phyloP scores from a whole-genome alignment of 2,113 vertebrate species.

The Phalacrocorax pelagicus region DNA sequence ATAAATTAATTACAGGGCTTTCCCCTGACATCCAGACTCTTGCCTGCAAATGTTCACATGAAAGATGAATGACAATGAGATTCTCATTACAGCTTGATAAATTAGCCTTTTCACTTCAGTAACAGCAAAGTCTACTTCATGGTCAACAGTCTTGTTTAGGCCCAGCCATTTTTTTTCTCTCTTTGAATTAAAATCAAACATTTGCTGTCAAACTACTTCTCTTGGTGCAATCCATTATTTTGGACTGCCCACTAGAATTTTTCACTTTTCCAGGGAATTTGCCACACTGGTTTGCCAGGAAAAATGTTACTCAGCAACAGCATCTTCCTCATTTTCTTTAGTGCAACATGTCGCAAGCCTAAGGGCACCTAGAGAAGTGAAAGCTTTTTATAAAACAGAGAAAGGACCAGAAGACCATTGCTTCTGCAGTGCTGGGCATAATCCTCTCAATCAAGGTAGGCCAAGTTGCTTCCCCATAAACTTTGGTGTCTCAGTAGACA shows the following conservation, averaged over 20 bases:
- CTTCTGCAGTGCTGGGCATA: not conserved
- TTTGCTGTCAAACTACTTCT: not conserved
- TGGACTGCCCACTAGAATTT: not conserved
- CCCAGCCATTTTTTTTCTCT: not conserved
- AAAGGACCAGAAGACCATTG: not conserved
- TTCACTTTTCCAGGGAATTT: not conserved
- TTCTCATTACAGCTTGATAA: constrained; percentile 52
- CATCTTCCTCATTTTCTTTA: not conserved
- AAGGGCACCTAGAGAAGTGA: not conserved
- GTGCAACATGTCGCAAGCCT: too few species aligned
- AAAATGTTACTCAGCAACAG: not conserved
- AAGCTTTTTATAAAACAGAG: not conserved
- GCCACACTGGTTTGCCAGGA: not conserved
- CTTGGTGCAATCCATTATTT: not conserved
- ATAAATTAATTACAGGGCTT: constrained; percentile 59
- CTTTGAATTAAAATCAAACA: not conserved
- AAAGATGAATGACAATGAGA: constrained; percentile 60
- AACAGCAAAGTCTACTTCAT: constrained; percentile 24
- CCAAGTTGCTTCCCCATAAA: rapidly evolving
- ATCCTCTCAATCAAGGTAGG: not conserved
- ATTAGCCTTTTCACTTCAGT: constrained; percentile 50
- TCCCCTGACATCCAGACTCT: constrained; percentile 32
- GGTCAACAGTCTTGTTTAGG: constrained; percentile 26
- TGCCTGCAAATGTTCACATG: constrained; percentile 38
- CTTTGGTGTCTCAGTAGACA: too few species aligned